A percentile compares a stretch with the other conserved stretches of the same genome.
These are phyloP conservation scores for Myoxocephalus aenaeus DNA, from an alignment of 2,797 vertebrate species.

Conservation along the genomic window DNA sequence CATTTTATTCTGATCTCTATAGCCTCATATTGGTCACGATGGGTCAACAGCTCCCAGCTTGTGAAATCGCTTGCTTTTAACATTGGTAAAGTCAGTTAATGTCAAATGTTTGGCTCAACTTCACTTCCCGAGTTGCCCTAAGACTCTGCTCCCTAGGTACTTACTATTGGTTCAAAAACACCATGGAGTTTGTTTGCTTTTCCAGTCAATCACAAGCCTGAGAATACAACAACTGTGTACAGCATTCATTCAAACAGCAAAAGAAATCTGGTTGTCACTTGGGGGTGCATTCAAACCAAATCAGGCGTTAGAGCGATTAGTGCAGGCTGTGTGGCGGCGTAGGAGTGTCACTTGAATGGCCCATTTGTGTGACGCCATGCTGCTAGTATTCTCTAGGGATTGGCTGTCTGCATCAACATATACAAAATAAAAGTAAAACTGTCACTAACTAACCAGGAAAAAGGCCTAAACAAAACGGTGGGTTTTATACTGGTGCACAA, in stretches of 20 bases:
- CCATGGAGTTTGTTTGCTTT: neutral
- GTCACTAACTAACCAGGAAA: neutral
- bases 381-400: neutral
- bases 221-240: neutral
- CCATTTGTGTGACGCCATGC: neutral
- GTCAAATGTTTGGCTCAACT: constrained; percentile 4
- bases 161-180: neutral
- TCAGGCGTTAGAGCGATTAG: neutral
- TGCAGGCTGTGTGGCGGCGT: neutral
- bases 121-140: neutral
- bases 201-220: constrained; percentile 11
- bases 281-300: neutral
- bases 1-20: constrained; percentile 53
- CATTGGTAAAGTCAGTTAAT: constrained; percentile 5
- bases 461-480: neutral
- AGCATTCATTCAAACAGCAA: neutral
- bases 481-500: neutral
- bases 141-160: neutral
- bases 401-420: neutral
- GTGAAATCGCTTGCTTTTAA: constrained; percentile 36
- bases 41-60: constrained; percentile 32
- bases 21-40: constrained; percentile 14
- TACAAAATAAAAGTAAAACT: neutral
- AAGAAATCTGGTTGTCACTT: neutral
- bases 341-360: neutral